A percentile compares a stretch with the other conserved stretches of the same genome.
phyloP scores from a whole-genome alignment of 2,888 invertebrate species.

The Drosophila buzzatii region DNA sequence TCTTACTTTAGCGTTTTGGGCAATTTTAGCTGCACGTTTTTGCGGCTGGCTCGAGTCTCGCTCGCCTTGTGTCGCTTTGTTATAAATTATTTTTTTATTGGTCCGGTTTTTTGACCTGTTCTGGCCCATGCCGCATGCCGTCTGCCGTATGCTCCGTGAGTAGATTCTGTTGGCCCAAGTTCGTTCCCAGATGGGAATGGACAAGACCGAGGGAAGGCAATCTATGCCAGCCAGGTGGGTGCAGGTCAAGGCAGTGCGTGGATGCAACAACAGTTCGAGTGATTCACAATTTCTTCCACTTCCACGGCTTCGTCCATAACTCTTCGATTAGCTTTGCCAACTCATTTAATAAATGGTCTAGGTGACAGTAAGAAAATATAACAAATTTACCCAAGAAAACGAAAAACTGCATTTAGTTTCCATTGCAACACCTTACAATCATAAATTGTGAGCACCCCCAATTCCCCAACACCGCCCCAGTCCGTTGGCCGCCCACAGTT shows the following conservation, averaged over 20 bases:
- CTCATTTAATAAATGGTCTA: constrained; percentile 79
- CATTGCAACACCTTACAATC: constrained; percentile 79
- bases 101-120: constrained; percentile 18
- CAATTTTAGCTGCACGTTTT: constrained; percentile 42
- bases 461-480: neutral
- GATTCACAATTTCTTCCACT: constrained; percentile 24
- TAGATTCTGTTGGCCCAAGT: constrained; percentile 51
- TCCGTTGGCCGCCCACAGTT: constrained; percentile 13
- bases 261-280: constrained; percentile 22
- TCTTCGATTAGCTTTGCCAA: constrained; percentile 79
- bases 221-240: neutral
- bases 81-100: constrained; percentile 79
- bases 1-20: constrained; percentile 81
- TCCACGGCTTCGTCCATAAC: constrained; percentile 51
- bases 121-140: neutral
- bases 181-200: constrained; percentile 30
- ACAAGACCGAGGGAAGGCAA: constrained; percentile 20
- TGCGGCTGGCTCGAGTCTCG: constrained; percentile 6
- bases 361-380: constrained; percentile 76
- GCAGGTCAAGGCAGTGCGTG: constrained; percentile 5
- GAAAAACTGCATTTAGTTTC: constrained; percentile 59
- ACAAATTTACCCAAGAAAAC: constrained; percentile 61
- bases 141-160: constrained; percentile 45
- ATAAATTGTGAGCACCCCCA: constrained; percentile 62
- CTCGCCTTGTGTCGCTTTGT: constrained; percentile 52